Conservation (phyloP, 2,888 invertebrate genomes). For the Lampropteryx suffumata region DNA sequence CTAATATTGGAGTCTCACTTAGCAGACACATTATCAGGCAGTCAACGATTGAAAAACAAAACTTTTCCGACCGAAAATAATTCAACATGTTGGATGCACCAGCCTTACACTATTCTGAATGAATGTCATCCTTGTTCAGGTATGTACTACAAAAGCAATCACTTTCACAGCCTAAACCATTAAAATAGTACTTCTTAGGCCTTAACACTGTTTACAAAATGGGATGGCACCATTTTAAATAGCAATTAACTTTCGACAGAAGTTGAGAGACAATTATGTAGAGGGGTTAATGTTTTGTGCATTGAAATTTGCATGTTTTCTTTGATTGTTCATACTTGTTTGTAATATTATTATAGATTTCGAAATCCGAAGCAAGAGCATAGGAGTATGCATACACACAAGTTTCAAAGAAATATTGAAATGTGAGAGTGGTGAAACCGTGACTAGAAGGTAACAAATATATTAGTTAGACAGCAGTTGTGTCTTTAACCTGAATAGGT, state of each 20-base stretch:
- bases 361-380: slow-evolving; percentile 91
- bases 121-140: slow-evolving; percentile 94
- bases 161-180: too few relatives aligned
- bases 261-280: too few relatives aligned
- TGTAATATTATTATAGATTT: slow-evolving; percentile 76
- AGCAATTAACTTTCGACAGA: too few relatives aligned
- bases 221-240: too few relatives aligned
- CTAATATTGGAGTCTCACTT: slow-evolving; percentile 90
- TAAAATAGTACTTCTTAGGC: too few relatives aligned
- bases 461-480: too few relatives aligned
- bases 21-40: slow-evolving; percentile 80
- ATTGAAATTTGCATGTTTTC: too few relatives aligned
- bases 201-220: too few relatives aligned
- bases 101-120: slow-evolving; percentile 87
- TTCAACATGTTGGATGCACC: slow-evolving; percentile 89
- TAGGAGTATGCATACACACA: slow-evolving; percentile 91
- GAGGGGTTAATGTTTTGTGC: too few relatives aligned
- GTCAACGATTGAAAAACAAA: slow-evolving; percentile 83
- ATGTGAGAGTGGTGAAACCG: slow-evolving; percentile 91
- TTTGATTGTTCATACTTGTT: too few relatives aligned
- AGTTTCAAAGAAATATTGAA: slow-evolving; percentile 92
- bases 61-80: slow-evolving; percentile 89
- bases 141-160: slow-evolving; percentile 47
- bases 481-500: too few relatives aligned
- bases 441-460: slow-evolving; percentile 87